Evolutionary conservation across 2,113 vertebrate species (phyloP).

Genomic region (Tautogolabrus adspersus): DNA sequence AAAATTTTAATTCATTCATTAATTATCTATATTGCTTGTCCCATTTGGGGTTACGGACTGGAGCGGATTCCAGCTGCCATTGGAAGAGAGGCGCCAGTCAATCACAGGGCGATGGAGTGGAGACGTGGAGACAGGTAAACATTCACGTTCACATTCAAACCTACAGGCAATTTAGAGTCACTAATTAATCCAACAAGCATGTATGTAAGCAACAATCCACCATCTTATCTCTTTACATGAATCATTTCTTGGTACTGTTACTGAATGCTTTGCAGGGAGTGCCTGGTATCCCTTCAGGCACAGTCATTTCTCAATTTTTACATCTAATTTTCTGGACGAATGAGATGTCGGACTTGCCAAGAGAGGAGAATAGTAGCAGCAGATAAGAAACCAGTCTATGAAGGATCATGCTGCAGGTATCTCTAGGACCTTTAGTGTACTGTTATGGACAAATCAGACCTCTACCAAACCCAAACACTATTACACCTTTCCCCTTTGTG

Average conservation of each 20-base stretch:
- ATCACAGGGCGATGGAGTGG: too few relatives aligned
- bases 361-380: conserved; percentile 45
- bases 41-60: too few relatives aligned
- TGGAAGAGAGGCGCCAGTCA: too few relatives aligned
- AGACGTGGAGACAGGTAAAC: too few relatives aligned
- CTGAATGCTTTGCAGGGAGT: conserved; percentile 29
- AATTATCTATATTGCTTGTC: too few relatives aligned
- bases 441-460: conserved; percentile 19
- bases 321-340: conserved; percentile 72
- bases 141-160: too few relatives aligned
- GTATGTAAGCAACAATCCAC: conserved; percentile 20
- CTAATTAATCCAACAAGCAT: too few relatives aligned
- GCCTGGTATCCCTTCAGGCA: conserved; percentile 51
- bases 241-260: conserved; percentile 36
- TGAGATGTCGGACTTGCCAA: conserved; percentile 52
- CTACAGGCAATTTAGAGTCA: too few relatives aligned
- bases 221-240: conserved; percentile 47
- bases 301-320: conserved; percentile 72
- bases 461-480: not conserved
- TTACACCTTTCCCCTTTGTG: not conserved
- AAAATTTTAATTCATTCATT: not conserved
- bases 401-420: conserved; percentile 26
- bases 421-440: conserved; percentile 23
- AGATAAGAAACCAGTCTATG: conserved; percentile 38
- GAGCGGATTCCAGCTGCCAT: too few relatives aligned